These are phyloP conservation scores for Eucera pruinosa DNA, from an alignment of 2,888 invertebrate species.

Conservation along the genomic window DNA sequence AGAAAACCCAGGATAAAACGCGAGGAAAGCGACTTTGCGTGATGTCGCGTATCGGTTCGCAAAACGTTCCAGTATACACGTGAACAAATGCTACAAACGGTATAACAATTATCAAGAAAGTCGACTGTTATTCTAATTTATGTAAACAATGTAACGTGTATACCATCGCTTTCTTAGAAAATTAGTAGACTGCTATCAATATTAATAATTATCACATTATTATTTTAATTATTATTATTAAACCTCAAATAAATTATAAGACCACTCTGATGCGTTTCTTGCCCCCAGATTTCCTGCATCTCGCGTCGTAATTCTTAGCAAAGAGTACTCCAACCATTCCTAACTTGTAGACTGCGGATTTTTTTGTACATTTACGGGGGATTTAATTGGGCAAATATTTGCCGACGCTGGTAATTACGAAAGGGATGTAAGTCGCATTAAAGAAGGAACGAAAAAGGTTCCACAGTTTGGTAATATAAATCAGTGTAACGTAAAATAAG, in stretches of 20 bases:
- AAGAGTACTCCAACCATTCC: too few species aligned
- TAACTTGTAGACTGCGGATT: too few species aligned
- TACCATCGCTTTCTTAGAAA: conserved; percentile 75
- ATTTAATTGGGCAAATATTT: too few species aligned
- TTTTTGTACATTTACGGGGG: too few species aligned
- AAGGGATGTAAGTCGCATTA: too few species aligned
- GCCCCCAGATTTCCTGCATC: too few species aligned
- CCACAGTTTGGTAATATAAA: too few species aligned
- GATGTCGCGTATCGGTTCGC: conserved; percentile 32
- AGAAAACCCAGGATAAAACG: not conserved
- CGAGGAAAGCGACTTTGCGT: not conserved
- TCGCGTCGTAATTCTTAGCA: too few species aligned
- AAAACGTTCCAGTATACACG: conserved; percentile 59
- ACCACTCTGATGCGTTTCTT: too few species aligned
- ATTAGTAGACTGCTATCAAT: conserved; percentile 75
- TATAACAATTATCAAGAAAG: conserved; percentile 56
- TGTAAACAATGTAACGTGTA: conserved; percentile 70
- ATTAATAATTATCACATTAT: conserved; percentile 66
- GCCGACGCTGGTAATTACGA: too few species aligned
- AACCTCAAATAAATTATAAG: conserved; percentile 76
- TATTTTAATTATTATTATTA: conserved; percentile 76
- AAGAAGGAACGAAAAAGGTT: too few species aligned
- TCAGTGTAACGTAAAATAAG: too few species aligned
- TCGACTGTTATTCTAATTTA: conserved; percentile 73
- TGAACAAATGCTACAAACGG: conserved; percentile 40